A percentile compares a stretch with the other conserved stretches of the same genome.
These are phyloP conservation scores for Encarsia formosa DNA, from an alignment of 2,888 invertebrate genomes.

Conservation along the genomic window DNA sequence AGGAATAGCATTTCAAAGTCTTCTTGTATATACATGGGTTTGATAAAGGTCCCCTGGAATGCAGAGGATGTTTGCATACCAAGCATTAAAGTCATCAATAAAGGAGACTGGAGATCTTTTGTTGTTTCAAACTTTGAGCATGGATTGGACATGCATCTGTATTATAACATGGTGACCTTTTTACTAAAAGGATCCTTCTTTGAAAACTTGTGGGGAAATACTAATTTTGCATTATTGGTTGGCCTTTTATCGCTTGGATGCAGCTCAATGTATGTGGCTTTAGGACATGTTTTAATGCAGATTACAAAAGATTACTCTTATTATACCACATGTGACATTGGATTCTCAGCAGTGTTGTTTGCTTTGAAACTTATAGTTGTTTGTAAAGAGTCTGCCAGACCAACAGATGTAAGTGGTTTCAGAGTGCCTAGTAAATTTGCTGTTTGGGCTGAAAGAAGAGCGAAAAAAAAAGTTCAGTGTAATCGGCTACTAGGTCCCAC, in stretches of 20 bases:
- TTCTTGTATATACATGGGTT: constrained; percentile 53
- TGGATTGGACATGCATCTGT: constrained; percentile 62
- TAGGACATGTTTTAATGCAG: constrained; percentile 51
- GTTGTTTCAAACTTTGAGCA: constrained; percentile 58
- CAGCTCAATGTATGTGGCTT: constrained; percentile 52
- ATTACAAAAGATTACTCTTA: constrained; percentile 52
- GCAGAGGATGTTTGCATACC: constrained; percentile 57
- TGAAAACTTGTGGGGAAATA: constrained; percentile 55
- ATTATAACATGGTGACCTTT: constrained; percentile 64
- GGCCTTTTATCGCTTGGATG: constrained; percentile 54
- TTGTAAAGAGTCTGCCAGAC: constrained; percentile 45
- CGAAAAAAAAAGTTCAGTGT: too few species aligned
- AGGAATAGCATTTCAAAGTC: constrained; percentile 50
- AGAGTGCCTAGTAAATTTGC: constrained; percentile 55
- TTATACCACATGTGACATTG: constrained; percentile 59
- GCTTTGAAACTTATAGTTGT: constrained; percentile 59
- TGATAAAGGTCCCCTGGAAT: constrained; percentile 54
- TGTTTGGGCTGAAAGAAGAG: constrained; percentile 63
- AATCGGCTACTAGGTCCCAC: constrained; percentile 58
- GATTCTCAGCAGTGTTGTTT: constrained; percentile 65
- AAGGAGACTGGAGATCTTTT: constrained; percentile 52
- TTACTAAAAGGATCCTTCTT: constrained; percentile 58
- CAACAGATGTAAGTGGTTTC: constrained; percentile 44
- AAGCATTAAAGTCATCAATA: constrained; percentile 50
- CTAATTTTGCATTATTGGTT: constrained; percentile 56